Percentiles rank a stretch among this genome's conserved stretches.
Evolutionary conservation across 2,113 vertebrate genomes (phyloP).

Genomic region (Tenrec ecaudatus): DNA sequence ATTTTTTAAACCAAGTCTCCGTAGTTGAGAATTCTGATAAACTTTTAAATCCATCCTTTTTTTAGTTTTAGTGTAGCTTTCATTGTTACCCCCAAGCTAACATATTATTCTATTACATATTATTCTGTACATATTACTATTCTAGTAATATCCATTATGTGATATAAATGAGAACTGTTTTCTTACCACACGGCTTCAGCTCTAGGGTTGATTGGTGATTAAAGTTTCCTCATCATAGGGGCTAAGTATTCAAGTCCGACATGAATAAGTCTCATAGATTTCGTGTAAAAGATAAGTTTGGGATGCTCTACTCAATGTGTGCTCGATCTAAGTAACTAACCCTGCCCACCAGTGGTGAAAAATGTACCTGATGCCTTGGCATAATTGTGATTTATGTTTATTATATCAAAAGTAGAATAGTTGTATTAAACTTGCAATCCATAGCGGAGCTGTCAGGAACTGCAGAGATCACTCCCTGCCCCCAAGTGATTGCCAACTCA

Average conservation of each 20-base stretch:
- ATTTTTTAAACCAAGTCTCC: conserved; percentile 17
- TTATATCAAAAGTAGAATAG: too few relatives aligned
- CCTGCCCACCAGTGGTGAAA: background rate
- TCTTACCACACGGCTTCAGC: too few relatives aligned
- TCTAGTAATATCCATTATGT: too few relatives aligned
- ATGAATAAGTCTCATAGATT: background rate
- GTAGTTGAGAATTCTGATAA: conserved; percentile 20
- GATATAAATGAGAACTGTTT: too few relatives aligned
- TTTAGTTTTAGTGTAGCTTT: conserved; percentile 34
- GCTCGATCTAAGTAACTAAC: background rate
- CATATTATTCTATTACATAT: too few relatives aligned
- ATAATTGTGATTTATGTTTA: background rate
- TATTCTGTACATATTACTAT: too few relatives aligned
- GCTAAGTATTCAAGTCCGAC: background rate
- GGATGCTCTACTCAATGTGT: background rate
- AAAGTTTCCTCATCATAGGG: background rate
- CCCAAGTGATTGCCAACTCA: background rate
- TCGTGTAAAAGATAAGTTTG: background rate
- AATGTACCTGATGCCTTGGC: background rate
- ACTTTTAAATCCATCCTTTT: conserved; percentile 39
- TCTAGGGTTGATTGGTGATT: too few relatives aligned
- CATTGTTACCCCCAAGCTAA: too few relatives aligned
- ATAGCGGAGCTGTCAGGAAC: too few relatives aligned
- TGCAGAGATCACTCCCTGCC: background rate
- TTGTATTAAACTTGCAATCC: too few relatives aligned